These are phyloP conservation scores for Chirona hameri DNA, from an alignment of 2,888 invertebrate species.

Conservation along the genomic window DNA sequence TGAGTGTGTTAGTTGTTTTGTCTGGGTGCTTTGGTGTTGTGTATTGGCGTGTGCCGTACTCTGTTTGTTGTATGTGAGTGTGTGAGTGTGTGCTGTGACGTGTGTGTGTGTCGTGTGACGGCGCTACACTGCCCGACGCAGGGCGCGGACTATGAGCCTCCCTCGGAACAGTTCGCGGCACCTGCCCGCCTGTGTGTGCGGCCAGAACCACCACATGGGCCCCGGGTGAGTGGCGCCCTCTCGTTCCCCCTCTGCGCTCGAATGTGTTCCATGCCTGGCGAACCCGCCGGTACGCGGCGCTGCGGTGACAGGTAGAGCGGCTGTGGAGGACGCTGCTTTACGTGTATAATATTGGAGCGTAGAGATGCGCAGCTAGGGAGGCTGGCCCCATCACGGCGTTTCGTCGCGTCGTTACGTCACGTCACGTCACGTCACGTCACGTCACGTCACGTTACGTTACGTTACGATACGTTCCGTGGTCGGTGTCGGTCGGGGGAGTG, in stretches of 20 bases:
- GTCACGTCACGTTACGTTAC: too few relatives aligned
- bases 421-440: too few relatives aligned
- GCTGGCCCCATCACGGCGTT: too few relatives aligned
- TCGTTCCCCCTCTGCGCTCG: neutral
- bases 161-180: conserved; percentile 39
- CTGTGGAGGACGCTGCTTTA: neutral
- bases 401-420: too few relatives aligned
- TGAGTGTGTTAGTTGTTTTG: too few relatives aligned
- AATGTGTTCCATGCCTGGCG: neutral
- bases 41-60: conserved; percentile 2
- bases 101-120: conserved; percentile 8
- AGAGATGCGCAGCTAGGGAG: neutral
- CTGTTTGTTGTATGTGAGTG: too few relatives aligned
- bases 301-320: neutral
- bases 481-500: too few relatives aligned
- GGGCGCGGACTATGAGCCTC: conserved; percentile 40
- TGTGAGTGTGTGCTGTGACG: conserved; percentile 8
- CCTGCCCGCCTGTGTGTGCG: conserved; percentile 34
- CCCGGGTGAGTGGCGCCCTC: conserved; percentile 34
- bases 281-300: neutral
- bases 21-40: too few relatives aligned
- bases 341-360: neutral
- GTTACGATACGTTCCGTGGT: too few relatives aligned
- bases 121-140: neutral
- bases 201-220: conserved; percentile 32